phyloP scores from a whole-genome alignment of 2,888 invertebrate genomes.

The Drosophila villosipedis region DNA sequence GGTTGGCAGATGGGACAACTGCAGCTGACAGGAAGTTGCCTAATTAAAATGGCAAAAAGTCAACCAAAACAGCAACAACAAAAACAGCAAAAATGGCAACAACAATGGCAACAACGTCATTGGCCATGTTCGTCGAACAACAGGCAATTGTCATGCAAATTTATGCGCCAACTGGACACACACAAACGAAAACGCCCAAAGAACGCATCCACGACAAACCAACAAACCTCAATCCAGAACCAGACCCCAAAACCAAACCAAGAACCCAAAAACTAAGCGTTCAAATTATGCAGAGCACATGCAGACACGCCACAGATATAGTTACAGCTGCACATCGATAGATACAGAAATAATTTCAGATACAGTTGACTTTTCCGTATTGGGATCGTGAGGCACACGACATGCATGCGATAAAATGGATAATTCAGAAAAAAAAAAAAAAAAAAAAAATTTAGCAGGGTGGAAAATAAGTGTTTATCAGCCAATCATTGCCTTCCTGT shows the following conservation, averaged over 20 bases:
- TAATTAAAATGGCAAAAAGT: conserved; percentile 77
- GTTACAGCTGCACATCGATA: conserved; percentile 12
- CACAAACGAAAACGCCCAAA: conserved; percentile 50
- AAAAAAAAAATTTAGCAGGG: background rate
- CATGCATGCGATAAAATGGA: background rate
- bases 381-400: background rate
- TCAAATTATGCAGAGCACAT: conserved; percentile 67
- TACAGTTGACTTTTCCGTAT: background rate
- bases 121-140: conserved; percentile 38
- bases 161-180: conserved; percentile 65
- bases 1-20: conserved; percentile 8
- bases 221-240: conserved; percentile 9
- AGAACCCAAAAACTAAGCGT: conserved; percentile 55
- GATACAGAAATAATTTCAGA: conserved; percentile 11
- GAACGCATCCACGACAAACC: conserved; percentile 29
- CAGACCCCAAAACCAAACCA: conserved; percentile 14
- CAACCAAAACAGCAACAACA: conserved; percentile 41
- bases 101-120: conserved; percentile 18
- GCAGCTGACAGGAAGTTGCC: conserved; percentile 64
- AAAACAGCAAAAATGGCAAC: conserved; percentile 30
- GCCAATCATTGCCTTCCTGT: background rate
- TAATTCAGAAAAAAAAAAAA: background rate
- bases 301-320: conserved; percentile 27
- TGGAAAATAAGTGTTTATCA: background rate
- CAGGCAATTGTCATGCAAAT: conserved; percentile 68